Evolutionary conservation across 1,140 invertebrate species (phyloP).

Genomic region (Papilio polytes): DNA sequence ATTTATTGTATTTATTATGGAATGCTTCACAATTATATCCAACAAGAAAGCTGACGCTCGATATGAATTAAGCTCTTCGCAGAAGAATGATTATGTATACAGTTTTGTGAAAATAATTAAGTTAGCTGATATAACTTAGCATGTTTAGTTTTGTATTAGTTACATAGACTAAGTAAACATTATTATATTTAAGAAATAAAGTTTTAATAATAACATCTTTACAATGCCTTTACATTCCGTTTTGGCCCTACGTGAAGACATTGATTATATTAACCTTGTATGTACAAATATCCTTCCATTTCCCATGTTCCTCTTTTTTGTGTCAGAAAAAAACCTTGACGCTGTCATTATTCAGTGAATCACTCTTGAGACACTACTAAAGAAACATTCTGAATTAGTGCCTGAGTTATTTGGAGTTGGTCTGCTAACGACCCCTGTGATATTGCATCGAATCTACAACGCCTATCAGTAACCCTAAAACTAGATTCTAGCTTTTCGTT

Average conservation of each 20-base stretch:
- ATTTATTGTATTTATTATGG: slow-evolving; percentile 81
- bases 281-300: slow-evolving; percentile 5
- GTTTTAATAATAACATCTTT: slow-evolving; percentile 69
- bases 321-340: not conserved
- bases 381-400: too few species aligned
- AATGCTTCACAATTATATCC: slow-evolving; percentile 62
- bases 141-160: slow-evolving; percentile 71
- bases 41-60: slow-evolving; percentile 66
- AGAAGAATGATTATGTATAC: slow-evolving; percentile 65
- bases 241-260: not conserved
- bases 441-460: too few species aligned
- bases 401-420: too few species aligned
- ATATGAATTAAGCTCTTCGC: slow-evolving; percentile 60
- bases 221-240: not conserved
- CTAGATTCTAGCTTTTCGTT: too few species aligned
- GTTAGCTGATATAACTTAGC: slow-evolving; percentile 75
- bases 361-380: too few species aligned
- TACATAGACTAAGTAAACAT: slow-evolving; percentile 74
- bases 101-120: slow-evolving; percentile 70
- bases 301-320: not conserved
- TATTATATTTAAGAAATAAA: slow-evolving; percentile 82
- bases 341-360: not conserved
- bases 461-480: too few species aligned
- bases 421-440: too few species aligned
- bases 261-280: not conserved